Evolutionary conservation across 2,113 vertebrate species (phyloP).

Genomic region (Rhynchopsitta pachyrhyncha): DNA sequence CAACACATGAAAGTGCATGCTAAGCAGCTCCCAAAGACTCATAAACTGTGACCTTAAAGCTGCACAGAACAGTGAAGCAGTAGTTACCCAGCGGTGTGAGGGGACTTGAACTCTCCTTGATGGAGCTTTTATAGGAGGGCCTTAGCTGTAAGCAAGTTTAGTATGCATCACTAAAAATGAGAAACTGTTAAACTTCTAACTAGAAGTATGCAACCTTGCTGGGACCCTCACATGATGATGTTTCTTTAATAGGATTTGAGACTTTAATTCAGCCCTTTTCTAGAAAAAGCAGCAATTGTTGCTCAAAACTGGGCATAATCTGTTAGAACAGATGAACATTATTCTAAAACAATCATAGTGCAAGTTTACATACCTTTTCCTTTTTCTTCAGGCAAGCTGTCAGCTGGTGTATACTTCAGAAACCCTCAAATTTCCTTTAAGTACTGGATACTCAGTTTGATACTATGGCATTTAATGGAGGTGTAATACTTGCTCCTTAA

Average conservation of each 20-base stretch:
- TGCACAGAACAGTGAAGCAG: not conserved
- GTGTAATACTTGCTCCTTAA: not conserved
- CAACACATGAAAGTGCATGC: not conserved
- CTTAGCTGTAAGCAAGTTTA: not conserved
- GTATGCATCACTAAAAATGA: not conserved
- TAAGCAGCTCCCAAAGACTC: not conserved
- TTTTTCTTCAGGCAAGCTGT: not conserved
- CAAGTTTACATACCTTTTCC: not conserved
- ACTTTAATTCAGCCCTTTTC: not conserved
- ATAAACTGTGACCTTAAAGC: not conserved
- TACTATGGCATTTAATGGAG: not conserved
- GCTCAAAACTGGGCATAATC: not conserved
- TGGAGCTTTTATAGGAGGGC: not conserved
- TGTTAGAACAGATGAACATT: not conserved
- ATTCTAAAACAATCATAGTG: not conserved
- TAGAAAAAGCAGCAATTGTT: not conserved
- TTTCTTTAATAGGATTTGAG: not conserved
- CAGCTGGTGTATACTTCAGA: not conserved
- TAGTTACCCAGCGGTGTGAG: not conserved
- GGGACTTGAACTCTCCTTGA: not conserved
- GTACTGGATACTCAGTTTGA: not conserved
- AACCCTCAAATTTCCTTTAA: not conserved
- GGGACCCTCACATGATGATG: not conserved
- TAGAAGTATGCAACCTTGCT: not conserved
- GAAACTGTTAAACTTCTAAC: not conserved